Evolutionary conservation across 2,113 vertebrate genomes (phyloP), one percentile per base, ranked within the genome.

Genomic region (Cheilinus undulatus): DNA sequence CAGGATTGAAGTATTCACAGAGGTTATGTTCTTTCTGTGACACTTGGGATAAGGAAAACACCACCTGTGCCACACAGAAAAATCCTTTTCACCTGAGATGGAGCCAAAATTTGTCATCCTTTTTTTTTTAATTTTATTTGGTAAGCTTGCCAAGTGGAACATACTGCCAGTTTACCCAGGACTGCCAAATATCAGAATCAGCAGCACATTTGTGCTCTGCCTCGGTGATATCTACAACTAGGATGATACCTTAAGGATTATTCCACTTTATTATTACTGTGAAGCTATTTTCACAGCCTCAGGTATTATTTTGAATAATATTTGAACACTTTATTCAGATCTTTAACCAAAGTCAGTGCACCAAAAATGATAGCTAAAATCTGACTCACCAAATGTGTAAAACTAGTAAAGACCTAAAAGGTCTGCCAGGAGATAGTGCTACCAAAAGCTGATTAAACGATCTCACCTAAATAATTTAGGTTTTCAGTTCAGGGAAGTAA

Each of bases 71-170:
- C 38, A 34, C 68, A 75, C 54, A 63, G 27, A 46, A 38, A 42
- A 46, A 27, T 20, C 38, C 38, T 46, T 69, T 80, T 72, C n/a
- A 50, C 65, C 27, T 40, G 54, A 54, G 48, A 34, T 38, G 56
- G 56, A 65, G 72, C 40, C 7, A 23, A 59, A 71, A 71, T 50
- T 61, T 79, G 64, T 76, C 78, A 76, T 67, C 69, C 54, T 26
- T 34, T 32, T 36, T 36, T 42, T 42, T 42, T 36, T 26, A 26
- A 4, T 51, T 56, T 62, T 53, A 52, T 45, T 32, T 69, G 49
- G 24, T 19, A 61, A 52, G 52, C 48, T 61, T 74, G 54, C 57
- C 69, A 62, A 34, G 40, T 62, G 49, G 40, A 76, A 64, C 65
- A 54, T 56, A 73, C 45, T 36, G 9, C 61, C 65, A 78, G 58